phyloP scores from a whole-genome alignment of 2,888 invertebrate species.

The Mesorhabditis belari region DNA sequence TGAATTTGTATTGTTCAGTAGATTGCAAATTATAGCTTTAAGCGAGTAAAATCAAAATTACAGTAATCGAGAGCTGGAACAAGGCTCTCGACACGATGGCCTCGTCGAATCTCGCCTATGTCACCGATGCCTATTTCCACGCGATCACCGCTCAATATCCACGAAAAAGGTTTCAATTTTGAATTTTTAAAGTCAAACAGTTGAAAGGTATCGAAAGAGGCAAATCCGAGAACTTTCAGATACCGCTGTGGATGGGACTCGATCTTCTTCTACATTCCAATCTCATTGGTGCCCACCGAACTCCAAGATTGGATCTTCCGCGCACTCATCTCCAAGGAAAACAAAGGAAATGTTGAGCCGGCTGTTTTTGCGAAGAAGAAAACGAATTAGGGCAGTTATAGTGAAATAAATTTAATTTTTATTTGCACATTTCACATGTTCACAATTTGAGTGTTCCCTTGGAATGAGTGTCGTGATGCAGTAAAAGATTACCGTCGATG shows the following conservation, averaged over 20 bases:
- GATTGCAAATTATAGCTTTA: neutral
- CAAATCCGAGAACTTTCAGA: slow-evolving; percentile 6
- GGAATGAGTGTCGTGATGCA: slow-evolving; percentile 40
- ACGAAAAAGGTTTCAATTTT: slow-evolving; percentile 11
- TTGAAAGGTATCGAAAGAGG: neutral
- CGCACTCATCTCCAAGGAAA: slow-evolving; percentile 4
- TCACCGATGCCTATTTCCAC: slow-evolving; percentile 46
- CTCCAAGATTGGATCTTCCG: slow-evolving; percentile 25
- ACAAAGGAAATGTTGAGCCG: neutral
- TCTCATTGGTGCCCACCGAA: slow-evolving; percentile 35
- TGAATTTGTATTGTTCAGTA: neutral
- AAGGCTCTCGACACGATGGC: slow-evolving; percentile 23
- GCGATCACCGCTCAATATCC: slow-evolving; percentile 43
- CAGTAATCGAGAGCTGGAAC: slow-evolving; percentile 36
- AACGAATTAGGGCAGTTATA: neutral
- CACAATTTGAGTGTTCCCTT: slow-evolving; percentile 17
- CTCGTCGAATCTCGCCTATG: slow-evolving; percentile 34
- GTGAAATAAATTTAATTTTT: neutral
- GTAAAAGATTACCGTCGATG: slow-evolving; percentile 39
- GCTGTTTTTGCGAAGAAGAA: neutral
- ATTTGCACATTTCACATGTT: slow-evolving; percentile 15
- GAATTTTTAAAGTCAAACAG: neutral
- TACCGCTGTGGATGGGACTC: slow-evolving; percentile 45
- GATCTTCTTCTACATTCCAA: slow-evolving; percentile 36
- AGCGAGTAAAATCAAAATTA: neutral